phyloP scores from a whole-genome alignment of 2,888 invertebrate species.

The Sceliomorpha sp. region DNA sequence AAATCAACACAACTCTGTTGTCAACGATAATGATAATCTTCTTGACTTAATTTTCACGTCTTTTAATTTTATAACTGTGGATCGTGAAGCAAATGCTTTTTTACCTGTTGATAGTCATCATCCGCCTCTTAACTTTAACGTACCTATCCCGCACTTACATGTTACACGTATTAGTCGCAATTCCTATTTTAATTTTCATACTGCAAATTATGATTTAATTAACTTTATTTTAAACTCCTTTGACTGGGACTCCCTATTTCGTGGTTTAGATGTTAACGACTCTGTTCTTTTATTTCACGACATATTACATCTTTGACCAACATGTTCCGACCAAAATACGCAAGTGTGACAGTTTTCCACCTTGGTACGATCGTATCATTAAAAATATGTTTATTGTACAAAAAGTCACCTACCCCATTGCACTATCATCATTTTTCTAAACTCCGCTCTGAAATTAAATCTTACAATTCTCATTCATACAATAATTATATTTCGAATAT shows the following conservation, averaged over 20 bases:
- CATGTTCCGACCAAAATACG: too few relatives aligned
- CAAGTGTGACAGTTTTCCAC: too few relatives aligned
- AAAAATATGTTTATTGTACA: too few relatives aligned
- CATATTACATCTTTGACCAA: neutral
- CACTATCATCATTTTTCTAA: constrained; percentile 8
- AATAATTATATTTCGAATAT: neutral
- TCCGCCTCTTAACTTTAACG: too few relatives aligned
- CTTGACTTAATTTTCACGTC: neutral
- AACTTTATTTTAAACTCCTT: neutral
- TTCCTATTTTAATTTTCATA: neutral
- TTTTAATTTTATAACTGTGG: neutral
- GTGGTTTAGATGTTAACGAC: neutral
- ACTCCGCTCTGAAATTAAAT: constrained; percentile 2
- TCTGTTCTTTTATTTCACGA: neutral
- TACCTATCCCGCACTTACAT: too few relatives aligned
- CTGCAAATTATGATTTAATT: constrained; percentile 10
- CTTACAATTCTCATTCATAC: neutral
- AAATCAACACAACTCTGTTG: too few relatives aligned
- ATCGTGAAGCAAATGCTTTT: constrained; percentile 1
- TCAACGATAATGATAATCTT: constrained; percentile 1
- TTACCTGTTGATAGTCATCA: constrained; percentile 5
- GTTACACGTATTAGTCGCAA: neutral
- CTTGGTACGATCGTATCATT: too few relatives aligned
- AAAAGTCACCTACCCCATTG: too few relatives aligned
- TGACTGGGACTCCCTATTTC: constrained; percentile 4